phyloP scores from a whole-genome alignment of 92 coral and sea anemone genomes.

The Phymanthus crucifer region DNA sequence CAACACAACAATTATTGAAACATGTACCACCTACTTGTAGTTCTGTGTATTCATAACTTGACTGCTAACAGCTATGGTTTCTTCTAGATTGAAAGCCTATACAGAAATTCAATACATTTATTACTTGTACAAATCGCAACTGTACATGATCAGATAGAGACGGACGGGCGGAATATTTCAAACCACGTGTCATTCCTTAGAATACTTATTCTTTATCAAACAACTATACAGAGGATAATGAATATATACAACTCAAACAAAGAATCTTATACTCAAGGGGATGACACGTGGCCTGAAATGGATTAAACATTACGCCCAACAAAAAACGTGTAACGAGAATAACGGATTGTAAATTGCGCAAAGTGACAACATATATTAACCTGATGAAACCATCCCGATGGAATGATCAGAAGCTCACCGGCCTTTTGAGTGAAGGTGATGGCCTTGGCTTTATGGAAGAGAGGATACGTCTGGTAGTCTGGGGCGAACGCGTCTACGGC shows the following conservation, averaged over 20 bases:
- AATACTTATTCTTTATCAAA: no score
- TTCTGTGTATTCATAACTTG: conserved; percentile 93
- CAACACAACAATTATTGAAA: no score
- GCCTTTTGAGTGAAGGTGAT: conserved; percentile 77
- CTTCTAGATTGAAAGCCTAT: conserved; percentile 83
- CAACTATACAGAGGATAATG: no score
- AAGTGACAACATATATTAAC: conserved; percentile 13
- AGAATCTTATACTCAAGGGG: no score
- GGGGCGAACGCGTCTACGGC: conserved; percentile 79
- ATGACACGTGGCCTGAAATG: no score
- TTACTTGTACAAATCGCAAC: not conserved
- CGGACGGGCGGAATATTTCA: no score
- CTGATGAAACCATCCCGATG: conserved; percentile 96
- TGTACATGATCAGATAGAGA: no score
- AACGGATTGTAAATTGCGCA: not conserved
- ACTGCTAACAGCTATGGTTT: conserved; percentile 92
- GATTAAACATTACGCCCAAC: no score
- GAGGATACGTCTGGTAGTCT: conserved; percentile 71
- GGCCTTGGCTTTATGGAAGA: conserved; percentile 72
- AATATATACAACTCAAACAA: no score
- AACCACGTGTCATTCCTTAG: no score
- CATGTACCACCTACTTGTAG: conserved; percentile 54
- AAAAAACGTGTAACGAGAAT: not conserved
- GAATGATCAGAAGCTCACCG: conserved; percentile 85
- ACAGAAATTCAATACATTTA: not conserved